These are phyloP conservation scores for Toxotes jaculatrix DNA, from an alignment of 2,113 vertebrate species.

Conservation along the genomic window DNA sequence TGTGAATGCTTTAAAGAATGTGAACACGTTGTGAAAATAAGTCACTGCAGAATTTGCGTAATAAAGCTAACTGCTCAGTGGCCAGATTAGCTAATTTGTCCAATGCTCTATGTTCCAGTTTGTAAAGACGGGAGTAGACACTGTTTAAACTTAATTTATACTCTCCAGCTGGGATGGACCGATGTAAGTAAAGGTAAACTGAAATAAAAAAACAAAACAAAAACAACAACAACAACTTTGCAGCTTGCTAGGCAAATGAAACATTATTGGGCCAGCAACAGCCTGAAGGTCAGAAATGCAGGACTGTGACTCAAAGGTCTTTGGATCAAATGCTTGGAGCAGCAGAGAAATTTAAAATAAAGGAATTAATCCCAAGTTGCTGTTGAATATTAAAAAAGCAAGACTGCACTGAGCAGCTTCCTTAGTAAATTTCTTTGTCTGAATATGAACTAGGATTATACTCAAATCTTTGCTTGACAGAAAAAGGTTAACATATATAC, in stretches of 20 bases:
- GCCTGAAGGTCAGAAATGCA: neutral
- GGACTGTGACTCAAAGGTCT: neutral
- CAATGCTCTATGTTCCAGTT: neutral
- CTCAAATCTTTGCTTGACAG: slow-evolving; percentile 11
- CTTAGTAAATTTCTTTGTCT: slow-evolving; percentile 13
- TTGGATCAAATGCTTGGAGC: neutral
- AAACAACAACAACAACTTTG: neutral
- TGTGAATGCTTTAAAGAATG: neutral
- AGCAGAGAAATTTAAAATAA: slow-evolving; percentile 17
- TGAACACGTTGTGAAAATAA: neutral
- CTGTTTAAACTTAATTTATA: neutral
- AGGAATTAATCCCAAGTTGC: neutral
- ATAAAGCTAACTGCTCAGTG: neutral
- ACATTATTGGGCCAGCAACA: slow-evolving; percentile 8
- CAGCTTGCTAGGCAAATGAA: neutral
- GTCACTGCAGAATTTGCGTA: neutral
- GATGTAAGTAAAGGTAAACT: slow-evolving; percentile 22
- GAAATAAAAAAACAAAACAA: neutral
- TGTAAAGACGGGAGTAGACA: neutral
- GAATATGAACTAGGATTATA: slow-evolving; percentile 21
- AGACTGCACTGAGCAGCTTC: neutral
- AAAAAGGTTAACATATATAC: neutral
- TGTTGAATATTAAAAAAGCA: neutral
- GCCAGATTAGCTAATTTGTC: neutral
- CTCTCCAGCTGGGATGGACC: slow-evolving; percentile 1